These are phyloP conservation scores for Acleris laterana DNA, from an alignment of 2,888 invertebrate species.

Conservation along the genomic window DNA sequence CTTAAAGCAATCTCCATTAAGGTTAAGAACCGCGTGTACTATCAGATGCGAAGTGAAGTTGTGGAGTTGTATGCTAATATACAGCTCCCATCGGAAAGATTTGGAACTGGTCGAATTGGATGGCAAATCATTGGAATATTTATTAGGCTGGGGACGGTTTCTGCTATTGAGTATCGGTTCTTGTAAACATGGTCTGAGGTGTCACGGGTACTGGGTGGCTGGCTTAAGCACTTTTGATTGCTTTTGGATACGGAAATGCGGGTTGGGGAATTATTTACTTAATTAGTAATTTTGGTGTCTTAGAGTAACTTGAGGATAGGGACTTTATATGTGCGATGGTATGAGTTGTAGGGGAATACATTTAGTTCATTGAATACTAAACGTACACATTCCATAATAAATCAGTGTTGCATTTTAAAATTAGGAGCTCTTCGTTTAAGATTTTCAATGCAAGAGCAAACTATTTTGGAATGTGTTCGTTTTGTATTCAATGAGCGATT, in stretches of 20 bases:
- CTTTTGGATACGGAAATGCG: slow-evolving; percentile 19
- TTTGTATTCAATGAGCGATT: no score
- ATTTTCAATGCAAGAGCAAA: no score
- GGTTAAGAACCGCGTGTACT: slow-evolving; percentile 34
- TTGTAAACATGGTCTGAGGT: slow-evolving; percentile 50
- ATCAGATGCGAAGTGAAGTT: slow-evolving; percentile 46
- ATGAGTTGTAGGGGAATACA: background rate
- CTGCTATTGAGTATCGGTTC: slow-evolving; percentile 52
- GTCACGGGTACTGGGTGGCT: slow-evolving; percentile 34
- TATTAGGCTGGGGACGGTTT: slow-evolving; percentile 70
- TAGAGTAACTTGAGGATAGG: background rate
- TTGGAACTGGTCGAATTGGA: slow-evolving; percentile 71
- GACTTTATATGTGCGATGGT: background rate
- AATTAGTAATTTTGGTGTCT: slow-evolving; percentile 21
- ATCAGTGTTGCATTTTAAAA: no score
- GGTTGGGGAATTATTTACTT: slow-evolving; percentile 4
- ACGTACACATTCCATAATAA: no score
- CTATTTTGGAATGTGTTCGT: no score
- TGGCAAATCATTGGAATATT: slow-evolving; percentile 79
- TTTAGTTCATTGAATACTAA: no score
- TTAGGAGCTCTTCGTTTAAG: no score
- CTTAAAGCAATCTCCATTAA: no score
- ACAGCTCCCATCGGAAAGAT: slow-evolving; percentile 76
- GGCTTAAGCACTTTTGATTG: slow-evolving; percentile 32
- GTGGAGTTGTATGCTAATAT: slow-evolving; percentile 70